A percentile compares a stretch with the other conserved stretches of the same genome.
Conservation (phyloP, 1,140 invertebrate species). For the Rhizoglyphus robini region DNA sequence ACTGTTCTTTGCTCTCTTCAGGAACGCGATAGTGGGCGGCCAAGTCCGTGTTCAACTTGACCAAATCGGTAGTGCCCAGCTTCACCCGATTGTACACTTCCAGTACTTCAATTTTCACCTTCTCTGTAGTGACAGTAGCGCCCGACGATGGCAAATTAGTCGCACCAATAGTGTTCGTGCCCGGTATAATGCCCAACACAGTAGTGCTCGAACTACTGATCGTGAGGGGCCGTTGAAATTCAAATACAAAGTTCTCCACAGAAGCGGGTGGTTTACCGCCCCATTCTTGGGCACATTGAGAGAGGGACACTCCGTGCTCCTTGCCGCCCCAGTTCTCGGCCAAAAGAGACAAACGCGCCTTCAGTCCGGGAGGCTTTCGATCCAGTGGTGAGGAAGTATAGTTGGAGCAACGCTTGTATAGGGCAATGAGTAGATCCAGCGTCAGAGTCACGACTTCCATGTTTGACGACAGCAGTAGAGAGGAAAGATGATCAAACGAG, state of each 20-base stretch:
- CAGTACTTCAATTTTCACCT: neutral
- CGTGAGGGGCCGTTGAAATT: no score
- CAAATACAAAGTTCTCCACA: neutral
- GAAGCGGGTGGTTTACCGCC: neutral
- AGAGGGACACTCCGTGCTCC: neutral
- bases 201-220: neutral
- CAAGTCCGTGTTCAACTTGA: neutral
- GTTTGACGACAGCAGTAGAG: neutral
- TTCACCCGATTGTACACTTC: neutral
- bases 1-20: neutral
- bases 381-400: neutral
- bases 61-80: no score
- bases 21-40: neutral
- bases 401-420: neutral
- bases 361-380: neutral
- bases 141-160: neutral
- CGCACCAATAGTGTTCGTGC: no score
- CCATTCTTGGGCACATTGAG: neutral
- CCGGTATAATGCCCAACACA: no score
- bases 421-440: neutral
- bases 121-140: neutral
- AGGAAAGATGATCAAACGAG: constrained; percentile 3
- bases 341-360: neutral
- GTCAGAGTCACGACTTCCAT: neutral
- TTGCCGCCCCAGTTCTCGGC: constrained; percentile 4